Conservation (phyloP, 1,140 invertebrate species). For the Euglossa dilemma region DNA sequence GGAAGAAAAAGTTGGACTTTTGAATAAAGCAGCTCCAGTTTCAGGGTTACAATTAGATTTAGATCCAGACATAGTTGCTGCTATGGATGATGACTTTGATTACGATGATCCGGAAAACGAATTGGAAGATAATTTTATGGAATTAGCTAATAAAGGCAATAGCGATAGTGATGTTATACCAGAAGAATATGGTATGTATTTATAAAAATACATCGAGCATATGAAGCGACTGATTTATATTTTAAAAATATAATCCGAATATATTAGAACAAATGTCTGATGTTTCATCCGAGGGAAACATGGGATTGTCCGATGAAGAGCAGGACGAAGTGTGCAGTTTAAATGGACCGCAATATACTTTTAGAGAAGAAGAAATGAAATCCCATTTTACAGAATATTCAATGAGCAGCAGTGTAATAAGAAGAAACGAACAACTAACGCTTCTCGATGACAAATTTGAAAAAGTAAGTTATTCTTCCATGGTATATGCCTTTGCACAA, state of each 20-base stretch:
- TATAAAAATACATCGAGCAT: neutral
- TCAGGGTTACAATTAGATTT: slow-evolving; percentile 90
- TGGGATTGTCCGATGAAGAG: slow-evolving; percentile 79
- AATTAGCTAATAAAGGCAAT: slow-evolving; percentile 85
- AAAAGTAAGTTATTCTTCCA: slow-evolving; percentile 83
- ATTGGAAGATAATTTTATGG: slow-evolving; percentile 95
- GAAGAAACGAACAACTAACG: slow-evolving; percentile 91
- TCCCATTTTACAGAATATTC: slow-evolving; percentile 97
- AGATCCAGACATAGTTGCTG: slow-evolving; percentile 96
- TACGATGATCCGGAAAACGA: slow-evolving; percentile 91
- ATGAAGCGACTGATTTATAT: neutral
- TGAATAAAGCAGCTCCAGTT: slow-evolving; percentile 93
- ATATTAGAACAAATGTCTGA: slow-evolving; percentile 47
- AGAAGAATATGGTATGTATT: slow-evolving; percentile 76
- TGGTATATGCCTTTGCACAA: slow-evolving; percentile 6
- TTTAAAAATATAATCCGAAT: slow-evolving; percentile 18
- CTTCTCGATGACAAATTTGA: slow-evolving; percentile 96
- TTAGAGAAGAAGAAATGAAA: slow-evolving; percentile 90
- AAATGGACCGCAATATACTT: slow-evolving; percentile 79
- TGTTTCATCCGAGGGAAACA: slow-evolving; percentile 70
- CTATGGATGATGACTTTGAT: slow-evolving; percentile 96
- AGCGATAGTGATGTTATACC: slow-evolving; percentile 73
- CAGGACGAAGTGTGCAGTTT: slow-evolving; percentile 83
- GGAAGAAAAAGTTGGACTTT: slow-evolving; percentile 93
- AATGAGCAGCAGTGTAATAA: slow-evolving; percentile 95